Evolutionary conservation across 2,797 vertebrate genomes (phyloP).

Genomic region (Micrastur ruficollis): DNA sequence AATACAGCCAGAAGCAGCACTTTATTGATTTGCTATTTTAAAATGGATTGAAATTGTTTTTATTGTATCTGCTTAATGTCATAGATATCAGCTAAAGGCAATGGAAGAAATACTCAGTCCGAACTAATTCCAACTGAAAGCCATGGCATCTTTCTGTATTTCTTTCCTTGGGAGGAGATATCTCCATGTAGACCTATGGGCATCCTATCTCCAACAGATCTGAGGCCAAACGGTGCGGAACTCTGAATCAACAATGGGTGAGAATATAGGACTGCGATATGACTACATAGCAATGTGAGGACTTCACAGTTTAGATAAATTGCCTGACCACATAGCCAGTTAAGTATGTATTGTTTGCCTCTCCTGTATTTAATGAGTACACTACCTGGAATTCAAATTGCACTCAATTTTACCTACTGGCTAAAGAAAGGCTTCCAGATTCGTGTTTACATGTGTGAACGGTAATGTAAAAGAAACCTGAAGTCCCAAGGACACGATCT

Average conservation of each 20-base stretch:
- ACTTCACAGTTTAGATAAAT: background rate
- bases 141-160: background rate
- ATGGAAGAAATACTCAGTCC: background rate
- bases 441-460: background rate
- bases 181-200: background rate
- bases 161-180: background rate
- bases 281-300: background rate
- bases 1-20: background rate
- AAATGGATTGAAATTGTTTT: background rate
- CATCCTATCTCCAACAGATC: background rate
- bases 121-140: background rate
- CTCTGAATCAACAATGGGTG: background rate
- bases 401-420: background rate
- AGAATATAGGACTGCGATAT: background rate
- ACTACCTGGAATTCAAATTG: background rate
- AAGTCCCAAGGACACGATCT: background rate
- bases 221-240: background rate
- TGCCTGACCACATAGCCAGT: background rate
- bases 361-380: background rate
- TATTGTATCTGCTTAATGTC: background rate
- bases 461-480: background rate
- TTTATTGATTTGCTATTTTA: background rate
- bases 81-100: background rate
- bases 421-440: background rate
- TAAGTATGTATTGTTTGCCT: background rate